These are phyloP conservation scores for Oryzias sinensis DNA, from an alignment of 2,797 vertebrate species.

Conservation along the genomic window DNA sequence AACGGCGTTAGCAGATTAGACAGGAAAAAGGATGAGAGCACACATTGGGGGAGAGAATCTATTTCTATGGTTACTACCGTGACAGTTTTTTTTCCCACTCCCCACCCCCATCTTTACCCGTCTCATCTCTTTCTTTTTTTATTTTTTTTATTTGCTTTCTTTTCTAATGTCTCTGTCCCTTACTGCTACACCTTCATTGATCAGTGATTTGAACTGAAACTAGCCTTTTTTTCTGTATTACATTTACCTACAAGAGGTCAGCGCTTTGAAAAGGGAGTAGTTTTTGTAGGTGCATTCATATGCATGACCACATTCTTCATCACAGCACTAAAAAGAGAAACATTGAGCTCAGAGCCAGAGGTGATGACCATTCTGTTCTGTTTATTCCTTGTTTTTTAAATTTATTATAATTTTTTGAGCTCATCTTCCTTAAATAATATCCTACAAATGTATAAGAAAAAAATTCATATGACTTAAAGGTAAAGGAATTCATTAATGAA, in stretches of 20 bases:
- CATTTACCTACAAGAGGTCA: conserved; percentile 51
- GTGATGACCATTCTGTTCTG: conserved; percentile 39
- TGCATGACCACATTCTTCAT: conserved; percentile 40
- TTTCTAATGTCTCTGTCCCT: conserved; percentile 60
- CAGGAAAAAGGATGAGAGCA: conserved; percentile 59
- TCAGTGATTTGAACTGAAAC: conserved; percentile 56
- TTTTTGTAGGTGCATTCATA: conserved; percentile 42
- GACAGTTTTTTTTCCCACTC: conserved; percentile 39
- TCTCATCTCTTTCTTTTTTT: conserved; percentile 53
- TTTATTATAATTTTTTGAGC: conserved; percentile 28
- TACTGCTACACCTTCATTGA: conserved; percentile 61
- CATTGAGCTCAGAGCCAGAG: conserved; percentile 32
- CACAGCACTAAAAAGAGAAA: conserved; percentile 33
- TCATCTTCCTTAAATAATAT: conserved; percentile 46
- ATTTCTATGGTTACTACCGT: conserved; percentile 74
- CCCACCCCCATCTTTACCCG: conserved; percentile 70
- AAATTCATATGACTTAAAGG: conserved; percentile 15
- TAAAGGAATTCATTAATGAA: neutral
- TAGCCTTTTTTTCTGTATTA: conserved; percentile 37
- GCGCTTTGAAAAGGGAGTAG: conserved; percentile 40
- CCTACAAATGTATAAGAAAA: conserved; percentile 42
- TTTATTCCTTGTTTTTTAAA: conserved; percentile 3
- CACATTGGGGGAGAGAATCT: conserved; percentile 64
- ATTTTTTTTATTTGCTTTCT: conserved; percentile 48
- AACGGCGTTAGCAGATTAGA: conserved; percentile 63